Evolutionary conservation across 1,140 invertebrate genomes (phyloP).

Genomic region (Archivesica marissinica): DNA sequence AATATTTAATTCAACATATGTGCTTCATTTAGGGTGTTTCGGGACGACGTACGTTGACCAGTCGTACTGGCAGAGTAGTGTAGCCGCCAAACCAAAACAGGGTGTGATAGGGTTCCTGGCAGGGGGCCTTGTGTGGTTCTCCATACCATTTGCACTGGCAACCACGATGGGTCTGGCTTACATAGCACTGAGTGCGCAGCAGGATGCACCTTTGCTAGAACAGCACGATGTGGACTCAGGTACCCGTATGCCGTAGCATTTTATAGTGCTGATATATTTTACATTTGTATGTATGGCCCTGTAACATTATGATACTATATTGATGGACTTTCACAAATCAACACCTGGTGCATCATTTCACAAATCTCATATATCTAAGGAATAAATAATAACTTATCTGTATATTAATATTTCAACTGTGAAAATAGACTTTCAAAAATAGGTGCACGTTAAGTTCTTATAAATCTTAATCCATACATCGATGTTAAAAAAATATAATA

Average conservation of each 20-base stretch:
- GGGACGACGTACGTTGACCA: conserved; percentile 84
- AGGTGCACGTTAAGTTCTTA: too few species aligned
- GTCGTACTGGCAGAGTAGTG: conserved; percentile 83
- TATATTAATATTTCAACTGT: too few species aligned
- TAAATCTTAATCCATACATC: too few species aligned
- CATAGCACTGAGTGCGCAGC: conserved; percentile 75
- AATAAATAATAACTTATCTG: too few species aligned
- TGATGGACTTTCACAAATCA: neutral
- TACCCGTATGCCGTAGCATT: conserved; percentile 41
- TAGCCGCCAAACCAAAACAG: conserved; percentile 82
- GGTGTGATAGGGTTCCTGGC: conserved; percentile 83
- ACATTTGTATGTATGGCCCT: neutral
- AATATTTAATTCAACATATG: too few species aligned
- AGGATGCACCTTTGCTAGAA: conserved; percentile 73
- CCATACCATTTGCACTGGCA: conserved; percentile 83
- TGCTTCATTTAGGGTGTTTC: conserved; percentile 85
- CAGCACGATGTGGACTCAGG: conserved; percentile 77
- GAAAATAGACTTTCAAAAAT: too few species aligned
- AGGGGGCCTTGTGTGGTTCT: conserved; percentile 84
- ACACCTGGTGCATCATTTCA: too few species aligned
- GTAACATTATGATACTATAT: neutral
- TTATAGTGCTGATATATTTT: neutral
- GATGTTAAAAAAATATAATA: too few species aligned
- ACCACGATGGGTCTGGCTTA: conserved; percentile 84
- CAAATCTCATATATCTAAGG: too few species aligned